Evolutionary conservation across 2,888 invertebrate species (phyloP).

Genomic region (Mellilla xanthometata): DNA sequence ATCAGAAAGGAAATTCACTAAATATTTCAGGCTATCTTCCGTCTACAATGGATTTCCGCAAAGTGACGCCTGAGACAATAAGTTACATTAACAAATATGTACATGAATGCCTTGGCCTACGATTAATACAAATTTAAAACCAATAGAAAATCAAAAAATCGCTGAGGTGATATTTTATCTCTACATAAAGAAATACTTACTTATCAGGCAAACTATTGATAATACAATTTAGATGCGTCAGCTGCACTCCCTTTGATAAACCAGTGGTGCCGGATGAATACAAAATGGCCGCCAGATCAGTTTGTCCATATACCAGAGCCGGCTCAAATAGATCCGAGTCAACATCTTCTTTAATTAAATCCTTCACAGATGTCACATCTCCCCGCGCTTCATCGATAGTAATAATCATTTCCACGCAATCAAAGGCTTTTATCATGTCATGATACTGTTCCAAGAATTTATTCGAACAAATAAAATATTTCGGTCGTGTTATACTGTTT

Average conservation of each 20-base stretch:
- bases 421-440: slow-evolving; percentile 45
- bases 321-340: slow-evolving; percentile 63
- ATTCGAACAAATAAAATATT: slow-evolving; percentile 84
- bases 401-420: slow-evolving; percentile 49
- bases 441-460: slow-evolving; percentile 66
- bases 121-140: too few relatives aligned
- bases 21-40: too few relatives aligned
- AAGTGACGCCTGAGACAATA: too few relatives aligned
- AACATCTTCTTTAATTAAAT: slow-evolving; percentile 39
- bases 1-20: too few relatives aligned
- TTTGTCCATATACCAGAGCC: slow-evolving; percentile 63
- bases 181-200: too few relatives aligned
- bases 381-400: slow-evolving; percentile 46
- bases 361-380: slow-evolving; percentile 40
- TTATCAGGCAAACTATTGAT: slow-evolving; percentile 53
- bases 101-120: too few relatives aligned
- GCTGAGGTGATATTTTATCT: too few relatives aligned
- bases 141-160: too few relatives aligned
- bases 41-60: too few relatives aligned
- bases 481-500: slow-evolving; percentile 84
- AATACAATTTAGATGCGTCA: slow-evolving; percentile 83
- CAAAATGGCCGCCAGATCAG: slow-evolving; percentile 67
- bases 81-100: too few relatives aligned
- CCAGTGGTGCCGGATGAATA: slow-evolving; percentile 89
- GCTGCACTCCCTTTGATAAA: slow-evolving; percentile 85